phyloP scores from a whole-genome alignment of 2,888 invertebrate species.

The Meta bourneti region DNA sequence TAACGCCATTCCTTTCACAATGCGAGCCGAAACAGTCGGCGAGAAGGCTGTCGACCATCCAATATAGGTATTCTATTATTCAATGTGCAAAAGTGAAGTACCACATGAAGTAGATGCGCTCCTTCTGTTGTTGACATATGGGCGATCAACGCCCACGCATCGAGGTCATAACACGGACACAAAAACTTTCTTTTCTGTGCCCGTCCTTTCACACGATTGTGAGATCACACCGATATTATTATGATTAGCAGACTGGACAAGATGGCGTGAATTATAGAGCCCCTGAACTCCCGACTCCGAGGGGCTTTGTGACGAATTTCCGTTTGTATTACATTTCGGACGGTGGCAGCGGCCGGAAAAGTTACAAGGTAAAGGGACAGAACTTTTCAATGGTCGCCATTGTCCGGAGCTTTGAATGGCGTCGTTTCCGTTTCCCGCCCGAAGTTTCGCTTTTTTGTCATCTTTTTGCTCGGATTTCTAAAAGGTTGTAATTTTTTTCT shows the following conservation, averaged over 20 bases:
- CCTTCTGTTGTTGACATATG: neutral
- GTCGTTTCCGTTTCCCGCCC: constrained; percentile 66
- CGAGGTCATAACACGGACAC: constrained; percentile 65
- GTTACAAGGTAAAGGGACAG: constrained; percentile 72
- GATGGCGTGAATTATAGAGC: constrained; percentile 73
- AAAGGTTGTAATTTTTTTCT: constrained; percentile 29
- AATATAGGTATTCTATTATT: neutral
- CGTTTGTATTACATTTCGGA: constrained; percentile 72
- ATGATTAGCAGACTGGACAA: constrained; percentile 31
- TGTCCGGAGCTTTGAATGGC: constrained; percentile 44
- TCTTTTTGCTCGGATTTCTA: constrained; percentile 26
- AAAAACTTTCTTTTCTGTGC: constrained; percentile 60
- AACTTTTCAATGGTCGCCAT: constrained; percentile 62
- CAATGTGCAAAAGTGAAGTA: neutral
- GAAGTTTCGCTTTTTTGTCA: constrained; percentile 47
- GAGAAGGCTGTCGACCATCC: neutral
- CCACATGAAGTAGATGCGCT: neutral
- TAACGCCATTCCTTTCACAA: no score
- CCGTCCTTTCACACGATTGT: constrained; percentile 40
- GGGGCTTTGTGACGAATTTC: constrained; percentile 69
- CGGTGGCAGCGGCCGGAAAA: constrained; percentile 71
- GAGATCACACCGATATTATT: constrained; percentile 62
- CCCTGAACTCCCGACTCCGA: constrained; percentile 71
- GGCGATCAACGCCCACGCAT: constrained; percentile 42
- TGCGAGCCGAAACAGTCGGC: neutral